Conservation (phyloP, 2,113 vertebrate species). For the Nyctibius bracteatus region DNA sequence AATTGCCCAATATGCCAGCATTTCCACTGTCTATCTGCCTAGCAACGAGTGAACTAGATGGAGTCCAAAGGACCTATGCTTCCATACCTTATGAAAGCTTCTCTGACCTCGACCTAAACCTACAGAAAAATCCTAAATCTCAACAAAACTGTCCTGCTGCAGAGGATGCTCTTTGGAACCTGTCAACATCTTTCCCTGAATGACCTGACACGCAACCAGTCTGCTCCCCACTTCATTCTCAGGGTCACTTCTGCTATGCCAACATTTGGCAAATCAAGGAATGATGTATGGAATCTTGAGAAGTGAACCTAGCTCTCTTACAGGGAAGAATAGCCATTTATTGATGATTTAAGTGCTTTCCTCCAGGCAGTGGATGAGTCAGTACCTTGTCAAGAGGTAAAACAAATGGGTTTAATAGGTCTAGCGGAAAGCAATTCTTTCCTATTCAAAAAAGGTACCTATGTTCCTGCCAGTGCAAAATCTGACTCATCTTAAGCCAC, state of each 20-base stretch:
- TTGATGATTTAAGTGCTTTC: constrained; percentile 43
- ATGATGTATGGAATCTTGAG: neutral
- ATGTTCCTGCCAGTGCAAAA: neutral
- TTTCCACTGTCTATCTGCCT: neutral
- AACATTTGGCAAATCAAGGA: neutral
- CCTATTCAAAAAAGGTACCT: neutral
- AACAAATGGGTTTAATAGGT: constrained; percentile 29
- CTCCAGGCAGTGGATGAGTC: constrained; percentile 42
- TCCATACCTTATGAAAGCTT: neutral
- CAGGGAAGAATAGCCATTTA: constrained; percentile 1
- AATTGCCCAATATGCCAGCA: neutral
- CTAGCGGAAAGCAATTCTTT: constrained; percentile 8
- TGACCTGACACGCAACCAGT: neutral
- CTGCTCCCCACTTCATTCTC: neutral
- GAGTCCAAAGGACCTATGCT: neutral
- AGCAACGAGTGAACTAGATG: neutral
- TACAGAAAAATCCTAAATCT: neutral
- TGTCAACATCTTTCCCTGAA: neutral
- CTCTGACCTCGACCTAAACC: neutral
- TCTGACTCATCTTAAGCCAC: neutral
- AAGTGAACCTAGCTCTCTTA: neutral
- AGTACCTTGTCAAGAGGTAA: constrained; percentile 48
- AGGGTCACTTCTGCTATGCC: neutral
- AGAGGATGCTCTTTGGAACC: constrained; percentile 4
- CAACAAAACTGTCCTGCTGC: neutral